A percentile compares a stretch with the other conserved stretches of the same genome.
These are phyloP conservation scores for Acleris emargana DNA, from an alignment of 2,888 invertebrate species.

Conservation along the genomic window DNA sequence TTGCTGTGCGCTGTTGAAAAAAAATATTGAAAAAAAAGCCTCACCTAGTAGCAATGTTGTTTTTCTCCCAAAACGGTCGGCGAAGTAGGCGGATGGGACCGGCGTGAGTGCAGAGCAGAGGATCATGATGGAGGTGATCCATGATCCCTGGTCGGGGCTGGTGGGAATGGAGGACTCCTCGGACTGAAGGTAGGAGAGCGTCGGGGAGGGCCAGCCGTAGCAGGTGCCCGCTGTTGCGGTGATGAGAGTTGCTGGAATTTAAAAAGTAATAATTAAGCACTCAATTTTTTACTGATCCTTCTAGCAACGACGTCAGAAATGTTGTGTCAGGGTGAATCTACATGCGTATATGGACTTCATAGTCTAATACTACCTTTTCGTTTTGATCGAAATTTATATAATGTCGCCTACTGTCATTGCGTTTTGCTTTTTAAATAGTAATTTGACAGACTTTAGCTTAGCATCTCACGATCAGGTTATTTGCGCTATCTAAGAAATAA, in stretches of 20 bases:
- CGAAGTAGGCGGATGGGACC: slow-evolving; percentile 84
- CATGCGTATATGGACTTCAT: too few species aligned
- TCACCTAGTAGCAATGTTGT: slow-evolving; percentile 80
- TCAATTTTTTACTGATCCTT: too few species aligned
- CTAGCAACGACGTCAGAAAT: too few species aligned
- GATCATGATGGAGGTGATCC: slow-evolving; percentile 86
- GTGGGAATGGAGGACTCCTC: slow-evolving; percentile 77
- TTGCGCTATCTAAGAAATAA: too few species aligned
- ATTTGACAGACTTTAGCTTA: too few species aligned
- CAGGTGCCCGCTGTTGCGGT: slow-evolving; percentile 81
- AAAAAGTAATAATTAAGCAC: slow-evolving; percentile 22
- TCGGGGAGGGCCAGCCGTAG: slow-evolving; percentile 86
- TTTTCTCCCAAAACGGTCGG: slow-evolving; percentile 87
- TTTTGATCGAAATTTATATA: too few species aligned
- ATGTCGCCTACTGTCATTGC: too few species aligned
- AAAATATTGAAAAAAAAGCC: background rate
- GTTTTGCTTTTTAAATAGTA: too few species aligned
- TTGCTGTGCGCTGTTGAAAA: too few species aligned
- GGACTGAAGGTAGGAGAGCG: slow-evolving; percentile 77
- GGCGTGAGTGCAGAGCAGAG: slow-evolving; percentile 86
- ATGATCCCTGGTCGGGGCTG: slow-evolving; percentile 79
- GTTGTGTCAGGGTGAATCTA: too few species aligned
- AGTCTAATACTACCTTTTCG: too few species aligned
- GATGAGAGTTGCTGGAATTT: slow-evolving; percentile 78
- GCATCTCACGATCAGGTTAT: too few species aligned